Percentiles rank a stretch among this genome's conserved stretches.
Conservation (phyloP, 2,113 vertebrate species). For the Siphamia tubifer region DNA sequence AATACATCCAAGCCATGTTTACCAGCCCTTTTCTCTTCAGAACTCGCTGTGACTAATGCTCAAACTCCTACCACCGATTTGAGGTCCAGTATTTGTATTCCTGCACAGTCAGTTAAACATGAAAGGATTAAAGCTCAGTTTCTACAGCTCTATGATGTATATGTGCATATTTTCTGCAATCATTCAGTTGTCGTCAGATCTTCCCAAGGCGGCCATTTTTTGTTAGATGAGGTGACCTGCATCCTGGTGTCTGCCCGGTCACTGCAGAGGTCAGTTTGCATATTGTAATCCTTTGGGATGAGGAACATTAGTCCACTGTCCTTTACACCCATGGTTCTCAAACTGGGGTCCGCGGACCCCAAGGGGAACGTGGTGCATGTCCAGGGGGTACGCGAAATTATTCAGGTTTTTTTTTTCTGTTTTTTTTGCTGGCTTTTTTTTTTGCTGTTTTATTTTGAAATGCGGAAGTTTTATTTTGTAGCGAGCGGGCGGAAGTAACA, state of each 20-base stretch:
- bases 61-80: neutral
- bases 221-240: neutral
- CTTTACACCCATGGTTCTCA: too few species aligned
- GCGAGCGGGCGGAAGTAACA: too few species aligned
- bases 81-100: neutral
- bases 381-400: too few species aligned
- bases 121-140: too few species aligned
- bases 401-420: too few species aligned
- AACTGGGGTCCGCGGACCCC: too few species aligned
- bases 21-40: neutral
- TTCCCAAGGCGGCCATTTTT: slow-evolving; percentile 10
- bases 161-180: neutral
- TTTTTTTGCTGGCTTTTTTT: too few species aligned
- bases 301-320: neutral
- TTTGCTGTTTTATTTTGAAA: too few species aligned
- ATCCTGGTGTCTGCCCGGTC: neutral
- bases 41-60: neutral
- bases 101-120: neutral
- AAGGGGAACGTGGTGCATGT: too few species aligned
- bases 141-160: too few species aligned
- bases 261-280: slow-evolving; percentile 4
- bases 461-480: too few species aligned
- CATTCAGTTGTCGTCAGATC: slow-evolving; percentile 11
- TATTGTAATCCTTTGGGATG: neutral
- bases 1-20: neutral